phyloP scores from a whole-genome alignment of 2,888 invertebrate genomes.

The Lysandra coridon region DNA sequence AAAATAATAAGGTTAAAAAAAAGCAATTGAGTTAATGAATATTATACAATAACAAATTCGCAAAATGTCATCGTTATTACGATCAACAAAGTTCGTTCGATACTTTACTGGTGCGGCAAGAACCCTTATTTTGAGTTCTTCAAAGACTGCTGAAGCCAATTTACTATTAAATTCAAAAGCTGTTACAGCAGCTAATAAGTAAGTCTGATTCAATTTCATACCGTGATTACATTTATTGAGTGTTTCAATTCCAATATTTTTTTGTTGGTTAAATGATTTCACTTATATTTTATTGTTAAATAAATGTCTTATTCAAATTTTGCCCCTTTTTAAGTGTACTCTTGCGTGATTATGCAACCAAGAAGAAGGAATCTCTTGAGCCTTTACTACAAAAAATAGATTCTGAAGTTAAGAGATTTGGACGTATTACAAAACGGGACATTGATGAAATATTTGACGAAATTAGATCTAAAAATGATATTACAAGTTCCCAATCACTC shows the following conservation, averaged over 20 bases:
- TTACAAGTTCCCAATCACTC: slow-evolving; percentile 88
- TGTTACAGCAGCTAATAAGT: slow-evolving; percentile 64
- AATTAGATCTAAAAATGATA: slow-evolving; percentile 83
- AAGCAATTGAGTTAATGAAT: slow-evolving; percentile 34
- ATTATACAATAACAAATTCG: slow-evolving; percentile 21
- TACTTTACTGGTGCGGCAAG: slow-evolving; percentile 87
- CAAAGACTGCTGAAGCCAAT: slow-evolving; percentile 83
- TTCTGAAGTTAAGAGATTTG: slow-evolving; percentile 84
- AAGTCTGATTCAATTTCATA: slow-evolving; percentile 44
- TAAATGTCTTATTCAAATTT: background rate
- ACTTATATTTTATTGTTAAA: slow-evolving; percentile 34
- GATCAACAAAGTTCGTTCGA: slow-evolving; percentile 87
- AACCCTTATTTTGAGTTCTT: slow-evolving; percentile 83
- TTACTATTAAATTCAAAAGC: slow-evolving; percentile 69
- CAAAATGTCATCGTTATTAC: slow-evolving; percentile 83
- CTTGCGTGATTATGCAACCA: slow-evolving; percentile 78
- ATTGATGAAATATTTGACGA: slow-evolving; percentile 90
- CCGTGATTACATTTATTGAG: background rate
- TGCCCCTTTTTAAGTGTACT: slow-evolving; percentile 70
- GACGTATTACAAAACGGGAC: slow-evolving; percentile 86
- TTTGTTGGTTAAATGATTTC: slow-evolving; percentile 11
- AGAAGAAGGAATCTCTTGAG: slow-evolving; percentile 83
- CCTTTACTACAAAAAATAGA: slow-evolving; percentile 85
- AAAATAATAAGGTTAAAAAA: background rate
- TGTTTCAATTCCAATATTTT: slow-evolving; percentile 1